These are phyloP conservation scores for Heliconius himera DNA, from an alignment of 1,140 invertebrate genomes.

Conservation along the genomic window DNA sequence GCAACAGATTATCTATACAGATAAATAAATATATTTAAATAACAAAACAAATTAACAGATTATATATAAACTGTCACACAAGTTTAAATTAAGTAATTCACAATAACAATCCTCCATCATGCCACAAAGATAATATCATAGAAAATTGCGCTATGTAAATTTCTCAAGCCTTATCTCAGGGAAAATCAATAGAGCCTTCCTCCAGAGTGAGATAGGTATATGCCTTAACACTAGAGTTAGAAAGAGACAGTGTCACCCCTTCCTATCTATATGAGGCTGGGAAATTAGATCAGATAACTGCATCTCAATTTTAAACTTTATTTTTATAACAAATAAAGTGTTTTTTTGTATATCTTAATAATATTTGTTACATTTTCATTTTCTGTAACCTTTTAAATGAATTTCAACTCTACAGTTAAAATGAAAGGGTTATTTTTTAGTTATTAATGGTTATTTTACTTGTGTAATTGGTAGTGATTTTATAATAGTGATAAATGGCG, in stretches of 20 bases:
- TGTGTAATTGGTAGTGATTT: conserved; percentile 63
- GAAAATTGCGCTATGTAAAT: conserved; percentile 61
- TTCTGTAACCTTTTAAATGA: conserved; percentile 24
- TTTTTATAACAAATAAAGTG: not conserved
- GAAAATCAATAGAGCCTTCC: conserved; percentile 68
- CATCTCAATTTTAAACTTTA: conserved; percentile 34
- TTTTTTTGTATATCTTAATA: conserved; percentile 24
- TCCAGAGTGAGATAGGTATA: conserved; percentile 45
- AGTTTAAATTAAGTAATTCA: conserved; percentile 7
- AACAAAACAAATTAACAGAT: not conserved
- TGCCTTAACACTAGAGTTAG: conserved; percentile 14
- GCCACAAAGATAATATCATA: conserved; percentile 38
- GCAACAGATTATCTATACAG: not conserved
- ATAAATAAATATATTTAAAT: not conserved
- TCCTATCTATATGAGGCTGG: conserved; percentile 48
- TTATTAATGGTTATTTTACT: conserved; percentile 34
- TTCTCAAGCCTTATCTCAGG: conserved; percentile 48
- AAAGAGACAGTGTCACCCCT: conserved; percentile 47
- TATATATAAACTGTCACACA: not conserved
- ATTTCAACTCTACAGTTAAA: conserved; percentile 31
- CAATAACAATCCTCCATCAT: conserved; percentile 16
- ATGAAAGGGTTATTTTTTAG: not conserved
- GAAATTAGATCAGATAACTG: conserved; percentile 50
- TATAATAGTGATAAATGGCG: conserved; percentile 61
- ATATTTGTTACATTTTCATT: conserved; percentile 31